phyloP scores from a whole-genome alignment of 1,140 invertebrate genomes.

The Hestina assimilis region DNA sequence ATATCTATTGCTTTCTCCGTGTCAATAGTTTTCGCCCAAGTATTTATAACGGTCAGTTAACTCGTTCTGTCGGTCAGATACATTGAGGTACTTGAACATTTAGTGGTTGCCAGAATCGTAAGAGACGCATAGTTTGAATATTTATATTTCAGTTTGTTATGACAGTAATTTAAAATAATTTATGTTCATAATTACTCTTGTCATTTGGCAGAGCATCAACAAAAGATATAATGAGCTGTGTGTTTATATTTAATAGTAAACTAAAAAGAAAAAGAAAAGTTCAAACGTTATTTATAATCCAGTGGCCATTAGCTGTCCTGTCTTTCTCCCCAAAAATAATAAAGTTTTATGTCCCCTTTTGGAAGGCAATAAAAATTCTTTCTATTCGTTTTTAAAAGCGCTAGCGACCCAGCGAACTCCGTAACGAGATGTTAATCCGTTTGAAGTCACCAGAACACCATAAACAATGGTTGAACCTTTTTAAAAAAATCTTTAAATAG shows the following conservation, averaged over 20 bases:
- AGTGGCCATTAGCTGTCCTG: conserved; percentile 45
- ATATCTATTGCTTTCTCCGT: conserved; percentile 10
- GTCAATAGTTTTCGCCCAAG: conserved; percentile 16
- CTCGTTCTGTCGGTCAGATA: conserved; percentile 15
- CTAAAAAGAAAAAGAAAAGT: conserved; percentile 23
- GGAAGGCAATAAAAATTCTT: conserved; percentile 68
- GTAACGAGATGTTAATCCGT: conserved; percentile 56
- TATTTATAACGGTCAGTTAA: conserved; percentile 23
- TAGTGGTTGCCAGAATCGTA: conserved; percentile 10
- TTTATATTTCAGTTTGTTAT: background rate
- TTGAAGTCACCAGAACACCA: conserved; percentile 46
- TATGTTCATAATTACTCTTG: background rate
- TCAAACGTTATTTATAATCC: conserved; percentile 28
- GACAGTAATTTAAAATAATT: too few relatives aligned
- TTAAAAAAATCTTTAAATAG: conserved; percentile 32
- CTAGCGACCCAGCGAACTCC: conserved; percentile 43
- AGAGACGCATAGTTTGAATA: background rate
- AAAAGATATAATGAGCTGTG: conserved; percentile 4
- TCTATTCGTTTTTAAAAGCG: conserved; percentile 52
- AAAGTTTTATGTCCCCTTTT: conserved; percentile 65
- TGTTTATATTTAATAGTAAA: conserved; percentile 4
- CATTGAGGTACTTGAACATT: conserved; percentile 5
- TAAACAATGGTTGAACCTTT: conserved; percentile 45
- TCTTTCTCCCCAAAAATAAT: conserved; percentile 45
- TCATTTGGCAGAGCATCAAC: background rate